Evolutionary conservation across 2,113 vertebrate genomes (phyloP).

Genomic region (Dunckerocampus dactyliophorus): DNA sequence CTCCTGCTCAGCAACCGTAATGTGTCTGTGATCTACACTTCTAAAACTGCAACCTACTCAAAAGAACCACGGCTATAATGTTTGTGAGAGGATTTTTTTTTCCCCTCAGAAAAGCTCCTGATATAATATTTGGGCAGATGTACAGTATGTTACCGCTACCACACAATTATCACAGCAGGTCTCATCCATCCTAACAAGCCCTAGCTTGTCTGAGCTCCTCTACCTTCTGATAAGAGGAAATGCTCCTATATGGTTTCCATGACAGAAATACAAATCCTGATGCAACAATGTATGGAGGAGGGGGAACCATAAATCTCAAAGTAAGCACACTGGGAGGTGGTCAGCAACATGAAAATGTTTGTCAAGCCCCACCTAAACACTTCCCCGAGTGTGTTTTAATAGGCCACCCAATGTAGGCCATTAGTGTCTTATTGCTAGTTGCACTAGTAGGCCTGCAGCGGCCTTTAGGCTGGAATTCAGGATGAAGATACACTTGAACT

Average conservation of each 20-base stretch:
- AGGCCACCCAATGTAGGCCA: constrained; percentile 40
- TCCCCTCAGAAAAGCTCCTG: background rate
- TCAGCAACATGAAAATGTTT: constrained; percentile 39
- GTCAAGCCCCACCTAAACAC: constrained; percentile 20
- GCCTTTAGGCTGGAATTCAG: background rate
- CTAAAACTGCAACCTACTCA: constrained; percentile 11
- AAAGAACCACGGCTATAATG: constrained; percentile 1
- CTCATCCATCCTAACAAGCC: constrained; percentile 21
- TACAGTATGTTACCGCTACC: constrained; percentile 23
- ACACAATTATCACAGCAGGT: background rate
- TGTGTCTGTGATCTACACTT: background rate
- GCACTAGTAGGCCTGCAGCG: constrained; percentile 9
- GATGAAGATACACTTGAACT: constrained; percentile 4
- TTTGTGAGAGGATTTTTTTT: constrained; percentile 11
- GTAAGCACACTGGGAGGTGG: constrained; percentile 35
- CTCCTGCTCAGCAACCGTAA: background rate
- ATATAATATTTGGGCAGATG: constrained; percentile 27
- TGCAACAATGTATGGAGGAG: background rate
- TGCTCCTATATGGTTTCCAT: constrained; percentile 37
- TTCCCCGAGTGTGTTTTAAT: constrained; percentile 41
- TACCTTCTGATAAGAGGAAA: constrained; percentile 23
- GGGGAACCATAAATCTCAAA: constrained; percentile 38
- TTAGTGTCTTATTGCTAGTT: constrained; percentile 44
- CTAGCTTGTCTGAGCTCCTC: constrained; percentile 33
- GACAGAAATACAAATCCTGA: constrained; percentile 30